phyloP scores from a whole-genome alignment of 2,888 invertebrate species.

The Hirtodrosophila confusa region DNA sequence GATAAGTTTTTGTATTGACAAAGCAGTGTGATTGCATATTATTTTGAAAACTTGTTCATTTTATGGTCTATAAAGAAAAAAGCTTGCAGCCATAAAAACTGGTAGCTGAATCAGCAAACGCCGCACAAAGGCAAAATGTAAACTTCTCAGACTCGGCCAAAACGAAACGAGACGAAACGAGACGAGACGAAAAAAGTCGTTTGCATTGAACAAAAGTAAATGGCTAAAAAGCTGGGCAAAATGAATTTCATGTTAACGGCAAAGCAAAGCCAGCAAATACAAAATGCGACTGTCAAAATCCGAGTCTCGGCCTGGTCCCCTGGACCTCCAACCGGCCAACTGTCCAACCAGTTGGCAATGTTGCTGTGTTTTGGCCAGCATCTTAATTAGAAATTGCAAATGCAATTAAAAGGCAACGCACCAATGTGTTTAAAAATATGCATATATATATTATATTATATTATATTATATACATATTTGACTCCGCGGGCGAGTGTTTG shows the following conservation, averaged over 20 bases:
- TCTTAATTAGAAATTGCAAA: constrained; percentile 79
- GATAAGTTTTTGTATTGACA: constrained; percentile 47
- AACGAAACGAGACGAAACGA: constrained; percentile 19
- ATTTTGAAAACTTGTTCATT: constrained; percentile 62
- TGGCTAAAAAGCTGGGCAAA: constrained; percentile 53
- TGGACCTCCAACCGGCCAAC: constrained; percentile 21
- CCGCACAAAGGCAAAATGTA: constrained; percentile 54
- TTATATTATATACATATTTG: constrained; percentile 12
- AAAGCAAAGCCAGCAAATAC: constrained; percentile 48
- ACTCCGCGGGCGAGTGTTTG: neutral
- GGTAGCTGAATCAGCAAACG: constrained; percentile 64
- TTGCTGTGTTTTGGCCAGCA: constrained; percentile 49
- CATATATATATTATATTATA: constrained; percentile 15
- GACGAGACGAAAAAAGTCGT: constrained; percentile 66
- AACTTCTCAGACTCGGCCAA: constrained; percentile 42
- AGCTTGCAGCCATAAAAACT: constrained; percentile 54
- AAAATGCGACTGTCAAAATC: neutral
- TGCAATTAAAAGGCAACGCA: constrained; percentile 64
- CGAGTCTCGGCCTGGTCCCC: too few species aligned
- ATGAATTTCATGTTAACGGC: constrained; percentile 69
- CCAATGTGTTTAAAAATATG: constrained; percentile 54
- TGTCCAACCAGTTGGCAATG: constrained; percentile 53
- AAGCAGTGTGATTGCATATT: constrained; percentile 31
- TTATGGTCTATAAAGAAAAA: constrained; percentile 39
- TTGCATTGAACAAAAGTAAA: constrained; percentile 72